phyloP scores from a whole-genome alignment of 2,888 invertebrate genomes.

The Aspidiotus destructor region DNA sequence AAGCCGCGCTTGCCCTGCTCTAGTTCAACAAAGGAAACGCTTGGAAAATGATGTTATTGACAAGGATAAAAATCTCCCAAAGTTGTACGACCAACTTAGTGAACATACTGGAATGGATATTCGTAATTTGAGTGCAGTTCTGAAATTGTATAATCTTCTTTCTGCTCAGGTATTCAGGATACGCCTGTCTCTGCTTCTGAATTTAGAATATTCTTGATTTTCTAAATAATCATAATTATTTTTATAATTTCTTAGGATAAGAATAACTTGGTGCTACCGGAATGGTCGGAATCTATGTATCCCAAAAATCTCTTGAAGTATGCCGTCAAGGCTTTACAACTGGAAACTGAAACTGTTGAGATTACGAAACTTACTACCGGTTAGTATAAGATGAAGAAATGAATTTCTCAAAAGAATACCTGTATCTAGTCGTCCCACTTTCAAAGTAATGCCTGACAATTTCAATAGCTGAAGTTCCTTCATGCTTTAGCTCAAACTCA shows the following conservation, averaged over 20 bases:
- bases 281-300: constrained; percentile 57
- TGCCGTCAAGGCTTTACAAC: constrained; percentile 50
- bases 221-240: background rate
- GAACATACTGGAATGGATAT: constrained; percentile 50
- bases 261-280: constrained; percentile 48
- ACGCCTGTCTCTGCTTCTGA: background rate
- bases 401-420: no score
- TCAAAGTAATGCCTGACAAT: no score
- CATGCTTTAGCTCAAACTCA: no score
- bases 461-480: background rate
- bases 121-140: constrained; percentile 37
- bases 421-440: no score
- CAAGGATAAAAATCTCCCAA: constrained; percentile 50
- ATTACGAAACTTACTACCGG: constrained; percentile 41
- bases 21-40: constrained; percentile 48
- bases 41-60: constrained; percentile 48
- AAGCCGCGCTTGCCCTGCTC: constrained; percentile 57
- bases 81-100: constrained; percentile 57
- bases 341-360: constrained; percentile 42
- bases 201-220: background rate
- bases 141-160: constrained; percentile 20
- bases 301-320: constrained; percentile 55
- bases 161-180: constrained; percentile 5
- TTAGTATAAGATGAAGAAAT: constrained; percentile 9
- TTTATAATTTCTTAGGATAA: constrained; percentile 36